A percentile compares a stretch with the other conserved stretches of the same genome.
Conservation (phyloP, 2,113 vertebrate genomes). For the Notechis scutatus region DNA sequence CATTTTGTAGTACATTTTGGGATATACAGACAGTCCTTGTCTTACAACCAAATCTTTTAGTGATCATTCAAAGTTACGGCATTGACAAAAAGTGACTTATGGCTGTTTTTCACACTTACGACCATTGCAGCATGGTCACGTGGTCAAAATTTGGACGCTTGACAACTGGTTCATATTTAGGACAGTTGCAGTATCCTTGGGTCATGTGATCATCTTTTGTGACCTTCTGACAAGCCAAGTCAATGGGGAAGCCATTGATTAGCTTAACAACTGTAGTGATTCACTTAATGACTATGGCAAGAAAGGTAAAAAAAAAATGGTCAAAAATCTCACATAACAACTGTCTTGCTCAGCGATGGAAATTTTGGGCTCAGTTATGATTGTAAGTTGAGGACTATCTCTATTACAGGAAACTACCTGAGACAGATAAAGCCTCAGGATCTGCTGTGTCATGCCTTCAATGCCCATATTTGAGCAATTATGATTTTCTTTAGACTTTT, state of each 20-base stretch:
- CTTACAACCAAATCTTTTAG: neutral
- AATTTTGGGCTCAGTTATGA: neutral
- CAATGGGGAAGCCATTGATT: neutral
- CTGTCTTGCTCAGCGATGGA: neutral
- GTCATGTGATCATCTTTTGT: neutral
- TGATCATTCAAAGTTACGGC: neutral
- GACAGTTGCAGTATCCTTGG: neutral
- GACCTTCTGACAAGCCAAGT: neutral
- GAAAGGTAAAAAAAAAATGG: neutral
- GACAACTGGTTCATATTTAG: neutral
- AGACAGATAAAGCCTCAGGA: neutral
- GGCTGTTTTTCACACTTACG: neutral
- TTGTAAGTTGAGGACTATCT: neutral
- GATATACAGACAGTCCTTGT: neutral
- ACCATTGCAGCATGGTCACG: neutral
- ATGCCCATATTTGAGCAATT: neutral
- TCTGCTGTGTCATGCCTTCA: neutral
- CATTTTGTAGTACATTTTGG: neutral
- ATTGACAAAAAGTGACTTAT: neutral
- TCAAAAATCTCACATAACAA: neutral
- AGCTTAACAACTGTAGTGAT: neutral
- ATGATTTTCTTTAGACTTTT: neutral
- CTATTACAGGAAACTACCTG: neutral
- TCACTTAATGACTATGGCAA: neutral
- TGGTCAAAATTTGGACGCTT: neutral